These are phyloP conservation scores for Drosophila tsacasi DNA, from an alignment of 1,140 invertebrate genomes.

Conservation along the genomic window DNA sequence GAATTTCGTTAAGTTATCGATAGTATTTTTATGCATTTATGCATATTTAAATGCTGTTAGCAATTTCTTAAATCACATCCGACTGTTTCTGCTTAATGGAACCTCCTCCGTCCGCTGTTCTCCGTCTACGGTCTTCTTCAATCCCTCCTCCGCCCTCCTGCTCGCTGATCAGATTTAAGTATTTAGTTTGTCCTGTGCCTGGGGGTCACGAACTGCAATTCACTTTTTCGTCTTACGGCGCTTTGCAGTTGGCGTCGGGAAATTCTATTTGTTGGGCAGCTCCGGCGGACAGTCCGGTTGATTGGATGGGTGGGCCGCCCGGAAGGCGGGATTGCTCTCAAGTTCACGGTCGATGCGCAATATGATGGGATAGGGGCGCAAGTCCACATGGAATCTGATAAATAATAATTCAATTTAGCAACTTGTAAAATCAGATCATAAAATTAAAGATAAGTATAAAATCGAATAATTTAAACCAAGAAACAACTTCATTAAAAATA, in stretches of 20 bases:
- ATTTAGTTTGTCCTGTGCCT: conserved; percentile 45
- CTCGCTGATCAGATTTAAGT: conserved; percentile 37
- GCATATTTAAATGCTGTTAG: conserved; percentile 83
- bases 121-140: background rate
- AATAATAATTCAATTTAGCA: background rate
- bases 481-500: background rate
- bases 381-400: conserved; percentile 95
- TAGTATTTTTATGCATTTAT: conserved; percentile 81
- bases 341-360: conserved; percentile 93
- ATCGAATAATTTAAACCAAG: background rate
- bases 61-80: conserved; percentile 80
- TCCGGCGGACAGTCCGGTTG: conserved; percentile 96
- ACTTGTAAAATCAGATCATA: background rate
- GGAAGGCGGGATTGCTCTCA: conserved; percentile 94
- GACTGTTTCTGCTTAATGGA: conserved; percentile 74
- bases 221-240: conserved; percentile 83
- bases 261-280: conserved; percentile 89
- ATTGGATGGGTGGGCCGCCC: conserved; percentile 93
- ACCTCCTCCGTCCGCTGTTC: conserved; percentile 10
- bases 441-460: background rate
- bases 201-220: conserved; percentile 76
- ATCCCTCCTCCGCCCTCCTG: conserved; percentile 9
- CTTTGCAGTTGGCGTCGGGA: conserved; percentile 84
- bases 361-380: conserved; percentile 95
- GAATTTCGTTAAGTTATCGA: conserved; percentile 56